Conservation (phyloP, 2,797 vertebrate genomes). For the Melanogrammus aeglefinus region DNA sequence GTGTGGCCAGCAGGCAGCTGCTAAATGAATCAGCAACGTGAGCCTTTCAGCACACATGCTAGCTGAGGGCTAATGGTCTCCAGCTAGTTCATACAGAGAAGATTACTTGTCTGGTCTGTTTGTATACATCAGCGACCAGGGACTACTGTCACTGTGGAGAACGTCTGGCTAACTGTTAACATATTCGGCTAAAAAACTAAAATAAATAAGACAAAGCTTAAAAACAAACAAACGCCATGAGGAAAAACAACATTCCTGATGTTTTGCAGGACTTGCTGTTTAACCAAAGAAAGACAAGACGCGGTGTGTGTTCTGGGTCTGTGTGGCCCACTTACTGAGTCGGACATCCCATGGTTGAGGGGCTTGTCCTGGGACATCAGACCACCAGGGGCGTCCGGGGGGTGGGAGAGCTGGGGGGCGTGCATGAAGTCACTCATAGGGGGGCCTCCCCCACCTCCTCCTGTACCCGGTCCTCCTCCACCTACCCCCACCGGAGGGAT, state of each 20-base stretch:
- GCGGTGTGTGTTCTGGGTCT: background rate
- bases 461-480: slow-evolving; percentile 65
- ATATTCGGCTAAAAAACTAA: background rate
- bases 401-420: slow-evolving; percentile 94
- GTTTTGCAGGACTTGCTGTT: background rate
- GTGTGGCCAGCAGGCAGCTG: slow-evolving; percentile 55
- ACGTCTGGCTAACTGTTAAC: background rate
- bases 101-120: background rate
- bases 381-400: slow-evolving; percentile 89
- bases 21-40: slow-evolving; percentile 54
- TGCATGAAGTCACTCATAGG: slow-evolving; percentile 99
- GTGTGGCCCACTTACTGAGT: slow-evolving; percentile 81
- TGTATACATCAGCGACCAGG: background rate
- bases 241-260: background rate
- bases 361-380: slow-evolving; percentile 93
- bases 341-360: slow-evolving; percentile 91
- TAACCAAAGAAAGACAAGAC: background rate
- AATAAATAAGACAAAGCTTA: background rate
- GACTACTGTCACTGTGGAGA: background rate
- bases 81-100: slow-evolving; percentile 41
- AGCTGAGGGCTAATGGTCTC: slow-evolving; percentile 78
- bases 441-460: slow-evolving; percentile 51
- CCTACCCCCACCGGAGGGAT: slow-evolving; percentile 80
- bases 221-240: background rate
- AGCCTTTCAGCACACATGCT: slow-evolving; percentile 67